Conservation (phyloP, 1,140 invertebrate species). For the Caenorhabditis briggsae region DNA sequence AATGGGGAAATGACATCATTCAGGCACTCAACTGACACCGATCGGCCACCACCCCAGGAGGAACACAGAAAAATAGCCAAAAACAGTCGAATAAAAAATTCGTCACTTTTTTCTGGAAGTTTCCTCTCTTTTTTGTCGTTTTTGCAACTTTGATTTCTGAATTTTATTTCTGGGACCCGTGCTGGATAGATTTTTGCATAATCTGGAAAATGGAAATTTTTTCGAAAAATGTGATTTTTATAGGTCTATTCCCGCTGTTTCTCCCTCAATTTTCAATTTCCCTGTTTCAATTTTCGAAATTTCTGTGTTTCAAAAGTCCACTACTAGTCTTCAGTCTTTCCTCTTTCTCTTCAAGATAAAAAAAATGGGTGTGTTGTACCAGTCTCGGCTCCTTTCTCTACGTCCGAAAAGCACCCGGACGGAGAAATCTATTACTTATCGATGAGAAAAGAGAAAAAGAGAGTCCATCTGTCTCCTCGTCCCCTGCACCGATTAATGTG, state of each 20-base stretch:
- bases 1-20: too few relatives aligned
- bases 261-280: too few relatives aligned
- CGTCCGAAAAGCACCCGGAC: neutral
- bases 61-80: too few relatives aligned
- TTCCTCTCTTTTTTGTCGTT: neutral
- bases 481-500: neutral
- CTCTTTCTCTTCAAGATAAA: neutral
- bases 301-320: slow-evolving; percentile 14
- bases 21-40: too few relatives aligned
- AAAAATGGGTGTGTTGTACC: slow-evolving; percentile 11
- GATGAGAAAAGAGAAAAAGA: slow-evolving; percentile 24
- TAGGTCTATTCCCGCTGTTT: too few relatives aligned
- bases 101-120: slow-evolving; percentile 16
- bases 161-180: neutral
- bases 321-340: neutral
- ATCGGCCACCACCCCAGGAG: too few relatives aligned
- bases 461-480: neutral
- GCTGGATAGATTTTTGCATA: too few relatives aligned
- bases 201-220: too few relatives aligned
- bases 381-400: slow-evolving; percentile 28
- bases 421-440: slow-evolving; percentile 37
- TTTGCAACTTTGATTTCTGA: neutral
- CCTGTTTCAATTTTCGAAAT: neutral
- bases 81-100: neutral
- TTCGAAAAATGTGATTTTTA: too few relatives aligned